Evolutionary conservation across 2,888 invertebrate genomes (phyloP).

Genomic region (Epirrhoe tristata): DNA sequence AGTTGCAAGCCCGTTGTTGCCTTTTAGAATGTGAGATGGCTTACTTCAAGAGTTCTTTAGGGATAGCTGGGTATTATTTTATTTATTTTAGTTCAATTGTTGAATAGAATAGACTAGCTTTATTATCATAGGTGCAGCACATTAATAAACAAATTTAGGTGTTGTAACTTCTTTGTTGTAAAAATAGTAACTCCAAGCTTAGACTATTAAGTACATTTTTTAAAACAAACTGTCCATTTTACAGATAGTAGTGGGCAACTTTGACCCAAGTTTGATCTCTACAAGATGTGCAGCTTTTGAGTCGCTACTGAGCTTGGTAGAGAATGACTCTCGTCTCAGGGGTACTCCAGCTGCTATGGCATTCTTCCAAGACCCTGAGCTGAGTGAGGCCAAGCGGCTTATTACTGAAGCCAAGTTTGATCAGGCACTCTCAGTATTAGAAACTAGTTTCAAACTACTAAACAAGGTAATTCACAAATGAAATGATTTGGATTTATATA

Average conservation of each 20-base stretch:
- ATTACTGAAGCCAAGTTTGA: conserved; percentile 86
- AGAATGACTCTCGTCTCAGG: conserved; percentile 83
- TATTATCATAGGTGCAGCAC: no score
- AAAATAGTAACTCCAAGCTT: no score
- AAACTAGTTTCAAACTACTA: conserved; percentile 88
- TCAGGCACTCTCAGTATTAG: conserved; percentile 87
- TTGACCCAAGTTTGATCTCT: conserved; percentile 88
- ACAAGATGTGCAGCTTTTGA: conserved; percentile 88
- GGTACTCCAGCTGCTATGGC: conserved; percentile 84
- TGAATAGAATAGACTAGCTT: no score
- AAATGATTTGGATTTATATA: not conserved
- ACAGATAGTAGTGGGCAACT: conserved; percentile 88
- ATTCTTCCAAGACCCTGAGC: conserved; percentile 88
- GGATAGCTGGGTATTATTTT: no score
- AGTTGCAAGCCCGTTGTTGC: no score
- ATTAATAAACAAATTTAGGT: no score
- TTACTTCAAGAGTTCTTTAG: no score
- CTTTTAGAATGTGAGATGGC: no score
- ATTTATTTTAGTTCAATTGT: no score
- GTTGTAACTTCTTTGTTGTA: no score
- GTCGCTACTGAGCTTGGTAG: conserved; percentile 84
- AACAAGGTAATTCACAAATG: conserved; percentile 66
- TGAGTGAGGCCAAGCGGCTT: conserved; percentile 85
- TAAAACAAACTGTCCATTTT: conserved; percentile 33
- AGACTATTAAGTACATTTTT: no score